Evolutionary conservation across 2,113 vertebrate genomes (phyloP).

Genomic region (Notothenia rossii): DNA sequence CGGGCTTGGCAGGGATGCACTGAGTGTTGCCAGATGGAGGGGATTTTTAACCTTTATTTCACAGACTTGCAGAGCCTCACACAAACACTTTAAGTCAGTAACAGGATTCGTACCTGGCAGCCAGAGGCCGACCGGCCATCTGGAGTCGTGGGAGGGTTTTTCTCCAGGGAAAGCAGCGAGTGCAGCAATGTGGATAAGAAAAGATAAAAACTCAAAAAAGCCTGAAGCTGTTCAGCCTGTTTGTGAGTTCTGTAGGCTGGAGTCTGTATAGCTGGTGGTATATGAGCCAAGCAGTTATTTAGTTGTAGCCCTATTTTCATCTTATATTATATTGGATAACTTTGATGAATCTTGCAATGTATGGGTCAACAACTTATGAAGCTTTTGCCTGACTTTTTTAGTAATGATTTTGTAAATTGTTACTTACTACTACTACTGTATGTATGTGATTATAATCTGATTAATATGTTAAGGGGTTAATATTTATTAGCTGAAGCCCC

Average conservation of each 20-base stretch:
- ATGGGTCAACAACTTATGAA: no score
- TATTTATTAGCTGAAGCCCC: no score
- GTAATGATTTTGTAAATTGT: no score
- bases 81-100: constrained; percentile 22
- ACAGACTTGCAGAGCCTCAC: constrained; percentile 27
- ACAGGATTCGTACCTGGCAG: constrained; percentile 24
- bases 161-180: not conserved
- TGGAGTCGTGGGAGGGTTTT: constrained; percentile 17
- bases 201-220: constrained; percentile 1
- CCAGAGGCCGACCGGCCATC: constrained; percentile 10
- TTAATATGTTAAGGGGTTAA: no score
- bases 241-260: not conserved
- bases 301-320: no score
- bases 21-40: constrained; percentile 32
- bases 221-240: constrained; percentile 17
- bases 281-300: no score
- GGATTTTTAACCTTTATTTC: constrained; percentile 27
- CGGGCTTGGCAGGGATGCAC: constrained; percentile 19
- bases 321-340: no score
- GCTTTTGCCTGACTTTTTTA: no score
- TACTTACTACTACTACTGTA: no score
- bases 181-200: constrained; percentile 11
- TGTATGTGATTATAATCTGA: no score
- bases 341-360: no score
- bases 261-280: not conserved